These are phyloP conservation scores for Xerus inauris DNA, from an alignment of 2,113 vertebrate species.

Conservation along the genomic window DNA sequence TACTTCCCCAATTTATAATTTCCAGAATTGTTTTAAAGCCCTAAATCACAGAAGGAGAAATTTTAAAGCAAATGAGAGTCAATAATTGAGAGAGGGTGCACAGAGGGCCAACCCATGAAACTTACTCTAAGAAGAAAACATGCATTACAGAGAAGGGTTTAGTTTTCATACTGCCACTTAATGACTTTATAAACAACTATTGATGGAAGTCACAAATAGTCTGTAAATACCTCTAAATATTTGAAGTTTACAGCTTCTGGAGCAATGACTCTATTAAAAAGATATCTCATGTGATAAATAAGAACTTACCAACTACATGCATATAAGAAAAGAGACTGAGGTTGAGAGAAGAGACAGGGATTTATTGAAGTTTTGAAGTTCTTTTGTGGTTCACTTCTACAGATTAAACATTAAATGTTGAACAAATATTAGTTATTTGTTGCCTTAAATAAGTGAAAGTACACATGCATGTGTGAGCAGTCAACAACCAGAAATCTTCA, in stretches of 20 bases:
- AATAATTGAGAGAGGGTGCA: not conserved
- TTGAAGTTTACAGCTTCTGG: not conserved
- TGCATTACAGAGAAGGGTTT: not conserved
- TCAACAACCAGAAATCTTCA: not conserved
- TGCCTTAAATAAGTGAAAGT: slow-evolving; percentile 17
- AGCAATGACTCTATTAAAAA: not conserved
- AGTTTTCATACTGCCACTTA: slow-evolving; percentile 17
- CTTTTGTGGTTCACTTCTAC: not conserved
- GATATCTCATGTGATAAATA: not conserved
- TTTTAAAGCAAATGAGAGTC: not conserved
- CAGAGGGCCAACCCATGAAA: not conserved
- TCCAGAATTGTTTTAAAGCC: not conserved
- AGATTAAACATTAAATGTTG: not conserved
- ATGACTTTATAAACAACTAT: not conserved
- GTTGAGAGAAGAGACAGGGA: not conserved
- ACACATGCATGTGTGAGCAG: not conserved
- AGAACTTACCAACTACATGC: not conserved
- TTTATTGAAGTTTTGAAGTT: not conserved
- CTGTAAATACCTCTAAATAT: not conserved
- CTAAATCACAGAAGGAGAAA: not conserved
- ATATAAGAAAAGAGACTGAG: not conserved
- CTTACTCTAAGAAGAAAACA: slow-evolving; percentile 28
- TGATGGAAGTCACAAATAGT: not conserved
- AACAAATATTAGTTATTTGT: not conserved
- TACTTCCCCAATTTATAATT: not conserved